phyloP scores from a whole-genome alignment of 2,797 vertebrate species.

The Platyrinchus mystaceus region DNA sequence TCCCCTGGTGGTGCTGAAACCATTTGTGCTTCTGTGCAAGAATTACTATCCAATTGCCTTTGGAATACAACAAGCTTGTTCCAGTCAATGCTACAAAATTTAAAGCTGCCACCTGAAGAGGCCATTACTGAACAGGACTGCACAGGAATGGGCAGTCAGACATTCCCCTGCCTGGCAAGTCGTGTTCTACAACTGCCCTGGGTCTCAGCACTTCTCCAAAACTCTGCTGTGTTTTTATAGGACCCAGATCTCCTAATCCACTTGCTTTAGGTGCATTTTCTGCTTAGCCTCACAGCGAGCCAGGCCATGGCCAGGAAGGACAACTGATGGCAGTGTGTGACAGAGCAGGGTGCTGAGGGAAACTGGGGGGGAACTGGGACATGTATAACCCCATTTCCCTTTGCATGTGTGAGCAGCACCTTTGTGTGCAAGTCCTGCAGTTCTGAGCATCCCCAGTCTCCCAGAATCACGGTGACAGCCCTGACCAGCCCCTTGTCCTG shows the following conservation, averaged over 20 bases:
- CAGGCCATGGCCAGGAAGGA: background rate
- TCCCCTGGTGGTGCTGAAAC: background rate
- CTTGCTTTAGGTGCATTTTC: background rate
- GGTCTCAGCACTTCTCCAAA: background rate
- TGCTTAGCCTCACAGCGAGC: background rate
- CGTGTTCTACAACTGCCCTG: background rate
- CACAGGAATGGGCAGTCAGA: background rate
- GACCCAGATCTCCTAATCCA: background rate
- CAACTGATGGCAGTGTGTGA: background rate
- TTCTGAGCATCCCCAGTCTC: background rate
- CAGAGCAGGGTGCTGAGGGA: background rate
- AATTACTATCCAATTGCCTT: background rate
- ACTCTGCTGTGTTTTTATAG: background rate
- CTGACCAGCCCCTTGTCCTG: background rate
- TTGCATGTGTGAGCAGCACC: background rate
- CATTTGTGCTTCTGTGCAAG: background rate
- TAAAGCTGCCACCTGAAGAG: background rate
- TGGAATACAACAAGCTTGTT: background rate
- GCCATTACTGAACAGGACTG: background rate
- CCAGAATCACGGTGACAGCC: background rate
- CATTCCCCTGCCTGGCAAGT: background rate
- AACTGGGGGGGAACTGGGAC: background rate
- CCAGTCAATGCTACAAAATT: background rate
- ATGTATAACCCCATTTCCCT: background rate
- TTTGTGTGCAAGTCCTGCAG: rapidly evolving